Conservation (phyloP, 2,113 vertebrate species). For the Rana temporaria region DNA sequence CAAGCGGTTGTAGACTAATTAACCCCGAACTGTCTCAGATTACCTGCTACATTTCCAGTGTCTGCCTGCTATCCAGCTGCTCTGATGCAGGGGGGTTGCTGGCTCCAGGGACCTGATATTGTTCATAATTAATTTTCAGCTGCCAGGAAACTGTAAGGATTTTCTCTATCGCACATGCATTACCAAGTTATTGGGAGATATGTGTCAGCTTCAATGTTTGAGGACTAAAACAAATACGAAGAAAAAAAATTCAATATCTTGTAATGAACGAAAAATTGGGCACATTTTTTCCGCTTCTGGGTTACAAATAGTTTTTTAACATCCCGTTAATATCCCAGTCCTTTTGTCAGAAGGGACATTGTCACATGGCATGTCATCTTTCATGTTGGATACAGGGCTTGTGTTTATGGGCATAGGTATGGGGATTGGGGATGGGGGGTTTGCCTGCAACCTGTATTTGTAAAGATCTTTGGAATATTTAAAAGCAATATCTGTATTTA, state of each 20-base stretch:
- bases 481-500: no score
- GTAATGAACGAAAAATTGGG: neutral
- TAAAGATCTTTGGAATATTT: no score
- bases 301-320: no score
- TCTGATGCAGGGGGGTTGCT: neutral
- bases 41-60: neutral
- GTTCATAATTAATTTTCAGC: slow-evolving; percentile 34
- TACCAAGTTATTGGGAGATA: slow-evolving; percentile 23
- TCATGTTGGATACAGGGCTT: no score
- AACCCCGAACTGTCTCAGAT: neutral
- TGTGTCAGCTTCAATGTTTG: slow-evolving; percentile 21
- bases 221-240: slow-evolving; percentile 7
- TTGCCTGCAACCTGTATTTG: no score
- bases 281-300: neutral
- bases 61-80: neutral
- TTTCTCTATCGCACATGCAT: slow-evolving; percentile 11
- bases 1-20: neutral
- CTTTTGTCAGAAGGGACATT: no score
- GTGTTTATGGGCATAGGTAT: no score
- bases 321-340: no score
- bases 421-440: no score
- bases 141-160: slow-evolving; percentile 30
- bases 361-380: no score
- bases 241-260: neutral
- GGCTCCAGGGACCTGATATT: slow-evolving; percentile 13